These are phyloP conservation scores for Pangasianodon hypophthalmus DNA, from an alignment of 2,113 vertebrate genomes.

Conservation along the genomic window DNA sequence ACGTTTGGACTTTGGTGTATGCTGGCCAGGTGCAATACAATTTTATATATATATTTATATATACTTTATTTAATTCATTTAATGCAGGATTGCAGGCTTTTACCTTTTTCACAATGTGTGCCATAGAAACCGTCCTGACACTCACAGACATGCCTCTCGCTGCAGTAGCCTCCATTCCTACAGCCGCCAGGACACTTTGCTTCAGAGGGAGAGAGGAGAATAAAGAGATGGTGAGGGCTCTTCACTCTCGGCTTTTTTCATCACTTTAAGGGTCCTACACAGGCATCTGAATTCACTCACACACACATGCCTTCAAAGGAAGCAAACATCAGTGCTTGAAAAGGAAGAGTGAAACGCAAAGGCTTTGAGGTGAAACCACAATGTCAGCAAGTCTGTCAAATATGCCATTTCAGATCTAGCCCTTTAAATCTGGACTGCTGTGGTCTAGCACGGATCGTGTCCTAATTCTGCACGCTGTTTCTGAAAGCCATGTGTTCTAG, in stretches of 20 bases:
- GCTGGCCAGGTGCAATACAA: background rate
- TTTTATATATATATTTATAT: background rate
- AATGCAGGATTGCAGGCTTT: background rate
- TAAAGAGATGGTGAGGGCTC: constrained; percentile 30
- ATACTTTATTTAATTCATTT: background rate
- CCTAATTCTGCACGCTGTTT: constrained; percentile 12
- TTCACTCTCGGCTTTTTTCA: constrained; percentile 31
- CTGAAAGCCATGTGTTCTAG: constrained; percentile 39
- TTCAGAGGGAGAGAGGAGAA: constrained; percentile 45
- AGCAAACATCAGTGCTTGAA: constrained; percentile 24
- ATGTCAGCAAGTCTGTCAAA: constrained; percentile 42
- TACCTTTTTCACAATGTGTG: constrained; percentile 90
- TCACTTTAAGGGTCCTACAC: constrained; percentile 49
- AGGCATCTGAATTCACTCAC: constrained; percentile 38
- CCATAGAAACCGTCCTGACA: constrained; percentile 88
- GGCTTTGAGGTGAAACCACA: constrained; percentile 49
- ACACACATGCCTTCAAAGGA: constrained; percentile 29
- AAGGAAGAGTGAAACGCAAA: constrained; percentile 9
- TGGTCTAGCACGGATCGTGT: background rate
- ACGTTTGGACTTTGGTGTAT: constrained; percentile 2
- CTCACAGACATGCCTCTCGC: constrained; percentile 82
- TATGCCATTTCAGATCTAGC: background rate
- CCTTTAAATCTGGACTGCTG: constrained; percentile 8
- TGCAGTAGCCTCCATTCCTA: constrained; percentile 86
- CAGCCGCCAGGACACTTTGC: constrained; percentile 87